These are phyloP conservation scores for Heliothis peltigera DNA, from an alignment of 2,888 invertebrate species.

Conservation along the genomic window DNA sequence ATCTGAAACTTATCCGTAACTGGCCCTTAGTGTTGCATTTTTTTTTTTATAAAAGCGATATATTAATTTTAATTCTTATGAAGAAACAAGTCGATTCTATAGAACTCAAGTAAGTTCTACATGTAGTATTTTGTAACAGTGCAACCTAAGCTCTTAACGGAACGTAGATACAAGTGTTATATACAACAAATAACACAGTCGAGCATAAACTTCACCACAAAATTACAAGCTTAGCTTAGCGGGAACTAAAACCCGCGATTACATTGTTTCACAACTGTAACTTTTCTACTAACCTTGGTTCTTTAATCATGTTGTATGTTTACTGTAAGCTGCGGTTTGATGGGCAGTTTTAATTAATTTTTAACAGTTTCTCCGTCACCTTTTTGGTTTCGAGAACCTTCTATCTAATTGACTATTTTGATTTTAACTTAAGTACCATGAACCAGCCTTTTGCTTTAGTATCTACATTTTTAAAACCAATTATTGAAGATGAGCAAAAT, in stretches of 20 bases:
- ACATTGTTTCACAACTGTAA: constrained; percentile 51
- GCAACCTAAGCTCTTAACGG: not conserved
- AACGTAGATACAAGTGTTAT: not conserved
- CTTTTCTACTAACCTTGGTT: constrained; percentile 25
- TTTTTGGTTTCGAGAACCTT: too few relatives aligned
- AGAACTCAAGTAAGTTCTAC: not conserved
- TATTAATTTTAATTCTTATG: too few relatives aligned
- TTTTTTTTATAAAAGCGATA: too few relatives aligned
- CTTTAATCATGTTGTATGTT: constrained; percentile 51
- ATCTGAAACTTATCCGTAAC: too few relatives aligned
- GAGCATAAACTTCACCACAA: constrained; percentile 22
- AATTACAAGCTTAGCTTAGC: constrained; percentile 21
- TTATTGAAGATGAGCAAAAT: too few relatives aligned
- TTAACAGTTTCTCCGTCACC: constrained; percentile 29
- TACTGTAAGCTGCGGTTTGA: constrained; percentile 34
- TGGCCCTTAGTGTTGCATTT: too few relatives aligned
- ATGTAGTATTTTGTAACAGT: not conserved
- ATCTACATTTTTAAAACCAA: too few relatives aligned
- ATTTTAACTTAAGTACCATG: too few relatives aligned
- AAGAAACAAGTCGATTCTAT: too few relatives aligned
- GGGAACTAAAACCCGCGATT: constrained; percentile 34
- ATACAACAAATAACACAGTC: constrained; percentile 3
- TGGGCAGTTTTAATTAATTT: constrained; percentile 35
- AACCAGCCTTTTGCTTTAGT: too few relatives aligned
- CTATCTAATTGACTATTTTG: too few relatives aligned